Evolutionary conservation across 2,888 invertebrate species (phyloP), one percentile per base, ranked within the genome.

Genomic region (Chloroclysta siterata): DNA sequence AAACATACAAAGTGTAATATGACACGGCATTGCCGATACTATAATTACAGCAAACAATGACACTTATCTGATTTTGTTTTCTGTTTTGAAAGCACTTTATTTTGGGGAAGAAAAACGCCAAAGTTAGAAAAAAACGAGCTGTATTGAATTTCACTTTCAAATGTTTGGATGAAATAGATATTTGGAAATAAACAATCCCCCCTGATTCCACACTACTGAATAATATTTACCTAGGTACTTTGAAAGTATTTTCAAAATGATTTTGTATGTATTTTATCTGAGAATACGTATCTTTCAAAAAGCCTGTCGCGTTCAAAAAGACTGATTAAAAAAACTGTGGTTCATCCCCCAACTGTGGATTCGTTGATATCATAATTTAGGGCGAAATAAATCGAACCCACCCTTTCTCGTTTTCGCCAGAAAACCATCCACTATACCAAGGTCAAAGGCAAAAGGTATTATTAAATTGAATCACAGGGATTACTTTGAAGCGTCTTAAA

Each of bases 21-120:
- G 78, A 89, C 73, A 77, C 71, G 68, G 70, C 50, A 50, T 56
- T 54, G 72, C 59, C 81, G 84, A 86, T 87, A 85, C 81, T 76
- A 84, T 88, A 89, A 89, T 88, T 87, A 85, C 72, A 71, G 69
- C 82, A 87, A 88, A 89, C 87, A 89, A 88, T 83, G 82, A 74
- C 78, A 80, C 79, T 72, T 84, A 87, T 86, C 84, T 72, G 80
- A 79, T 78, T 57, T 65, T 60, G 72, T 71, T 66, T 74, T 70
- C 66, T 82, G 79, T 74, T 68, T 75, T 72, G 69, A 69, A 68
- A 68, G 65, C 62, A 53, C 36, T 70, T 66, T 72, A 65, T 71
- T 74, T 72, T 70, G 65, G 66, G 63, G 53, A 62, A 64, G 65
- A 68, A 69, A 65, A 60, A 59, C 66, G 61, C 53, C 48, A 39